Conservation (phyloP, 2,888 invertebrate genomes). For the Mallateleia sp. region DNA sequence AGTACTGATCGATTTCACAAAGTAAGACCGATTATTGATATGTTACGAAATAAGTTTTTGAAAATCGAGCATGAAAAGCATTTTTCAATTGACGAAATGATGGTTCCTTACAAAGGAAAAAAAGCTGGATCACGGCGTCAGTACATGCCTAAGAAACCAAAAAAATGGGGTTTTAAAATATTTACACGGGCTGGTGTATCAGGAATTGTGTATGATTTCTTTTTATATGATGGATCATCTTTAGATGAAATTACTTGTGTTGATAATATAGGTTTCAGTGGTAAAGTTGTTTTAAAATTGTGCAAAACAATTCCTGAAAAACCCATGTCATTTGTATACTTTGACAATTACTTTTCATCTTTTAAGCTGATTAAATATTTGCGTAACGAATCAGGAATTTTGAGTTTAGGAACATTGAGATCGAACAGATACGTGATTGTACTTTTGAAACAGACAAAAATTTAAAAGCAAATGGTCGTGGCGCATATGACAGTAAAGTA, state of each 20-base stretch:
- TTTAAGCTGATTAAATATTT: conserved; percentile 7
- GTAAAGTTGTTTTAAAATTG: conserved; percentile 14
- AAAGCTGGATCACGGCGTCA: conserved; percentile 20
- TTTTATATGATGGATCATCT: conserved; percentile 16
- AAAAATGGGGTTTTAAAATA: conserved; percentile 33
- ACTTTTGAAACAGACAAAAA: not conserved
- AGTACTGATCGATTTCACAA: conserved; percentile 12
- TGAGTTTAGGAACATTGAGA: conserved; percentile 10
- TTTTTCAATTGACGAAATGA: conserved; percentile 25
- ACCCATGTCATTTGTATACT: conserved; percentile 8
- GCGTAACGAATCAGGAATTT: not conserved
- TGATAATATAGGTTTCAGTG: not conserved
- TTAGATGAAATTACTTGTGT: not conserved
- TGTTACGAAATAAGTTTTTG: conserved; percentile 19
- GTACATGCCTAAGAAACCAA: conserved; percentile 14
- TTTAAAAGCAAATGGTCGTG: not conserved
- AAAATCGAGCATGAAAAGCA: not conserved
- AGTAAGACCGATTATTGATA: conserved; percentile 15
- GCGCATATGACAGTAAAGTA: not conserved
- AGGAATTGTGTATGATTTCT: conserved; percentile 32
- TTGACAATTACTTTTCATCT: conserved; percentile 15
- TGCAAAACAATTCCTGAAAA: conserved; percentile 22
- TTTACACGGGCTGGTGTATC: conserved; percentile 19
- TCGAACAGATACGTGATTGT: not conserved
- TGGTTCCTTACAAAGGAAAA: conserved; percentile 31